Percentiles rank a stretch among this genome's conserved stretches.
Evolutionary conservation across 2,797 vertebrate species (phyloP).

Genomic region (Coendou prehensilis): DNA sequence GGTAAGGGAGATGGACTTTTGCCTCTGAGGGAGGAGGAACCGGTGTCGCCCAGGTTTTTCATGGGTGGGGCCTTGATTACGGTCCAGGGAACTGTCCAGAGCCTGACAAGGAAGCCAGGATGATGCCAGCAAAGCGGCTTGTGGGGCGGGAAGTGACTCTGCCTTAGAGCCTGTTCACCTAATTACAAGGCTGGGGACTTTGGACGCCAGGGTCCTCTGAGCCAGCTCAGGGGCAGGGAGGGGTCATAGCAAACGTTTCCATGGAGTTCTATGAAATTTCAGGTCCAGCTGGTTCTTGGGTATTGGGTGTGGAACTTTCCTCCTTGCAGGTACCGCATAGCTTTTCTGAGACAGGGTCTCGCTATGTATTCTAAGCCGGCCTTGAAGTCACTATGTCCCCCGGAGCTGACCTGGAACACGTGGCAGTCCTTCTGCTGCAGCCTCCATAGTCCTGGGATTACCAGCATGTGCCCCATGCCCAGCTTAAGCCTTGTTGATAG

Average conservation of each 20-base stretch:
- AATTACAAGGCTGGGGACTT: conserved; percentile 76
- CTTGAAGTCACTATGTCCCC: background rate
- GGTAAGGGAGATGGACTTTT: background rate
- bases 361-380: background rate
- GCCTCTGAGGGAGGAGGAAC: background rate
- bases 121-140: conserved; percentile 41
- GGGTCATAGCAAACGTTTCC: background rate
- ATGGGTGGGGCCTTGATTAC: background rate
- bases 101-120: background rate
- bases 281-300: conserved; percentile 44
- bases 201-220: conserved; percentile 53
- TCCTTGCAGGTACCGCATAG: background rate
- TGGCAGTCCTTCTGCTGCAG: background rate
- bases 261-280: conserved; percentile 57
- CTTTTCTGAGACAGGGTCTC: background rate
- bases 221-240: conserved; percentile 51
- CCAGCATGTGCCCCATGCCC: background rate
- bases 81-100: conserved; percentile 32
- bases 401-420: background rate
- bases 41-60: background rate
- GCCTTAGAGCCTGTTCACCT: conserved; percentile 24
- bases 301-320: background rate
- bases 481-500: background rate
- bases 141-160: conserved; percentile 70
- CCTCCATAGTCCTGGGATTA: background rate